Conservation (phyloP, 1,140 invertebrate species). For the Ectropis grisescens region DNA sequence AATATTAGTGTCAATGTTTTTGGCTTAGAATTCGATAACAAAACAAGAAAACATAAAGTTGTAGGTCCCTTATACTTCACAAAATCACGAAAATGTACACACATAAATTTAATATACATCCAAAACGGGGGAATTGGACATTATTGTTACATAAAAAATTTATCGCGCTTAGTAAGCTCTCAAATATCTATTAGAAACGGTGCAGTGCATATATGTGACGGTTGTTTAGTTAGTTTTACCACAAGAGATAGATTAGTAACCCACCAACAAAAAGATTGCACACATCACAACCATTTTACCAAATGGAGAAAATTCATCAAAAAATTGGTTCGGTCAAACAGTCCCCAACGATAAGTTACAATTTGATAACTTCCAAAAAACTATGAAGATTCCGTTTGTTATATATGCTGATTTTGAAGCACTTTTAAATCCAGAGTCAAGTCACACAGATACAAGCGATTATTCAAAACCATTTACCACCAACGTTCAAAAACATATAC, state of each 20-base stretch:
- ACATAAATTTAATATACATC: constrained; percentile 29
- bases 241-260: constrained; percentile 10
- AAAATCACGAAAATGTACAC: constrained; percentile 16
- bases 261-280: constrained; percentile 26
- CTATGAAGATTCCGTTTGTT: constrained; percentile 27
- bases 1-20: constrained; percentile 34
- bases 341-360: constrained; percentile 15
- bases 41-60: constrained; percentile 12
- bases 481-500: constrained; percentile 30
- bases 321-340: constrained; percentile 17
- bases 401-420: constrained; percentile 41
- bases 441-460: constrained; percentile 16
- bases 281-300: constrained; percentile 20
- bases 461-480: constrained; percentile 14
- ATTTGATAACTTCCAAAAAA: constrained; percentile 29
- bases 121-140: constrained; percentile 15
- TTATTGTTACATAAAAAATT: constrained; percentile 37
- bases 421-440: constrained; percentile 25
- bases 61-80: constrained; percentile 33
- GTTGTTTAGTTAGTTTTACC: constrained; percentile 33
- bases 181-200: constrained; percentile 21
- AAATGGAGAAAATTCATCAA: constrained; percentile 6
- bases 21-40: constrained; percentile 19
- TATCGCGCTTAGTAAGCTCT: constrained; percentile 23
- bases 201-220: constrained; percentile 29